These are phyloP conservation scores for Brachyalestes nurse DNA, from an alignment of 2,797 vertebrate species.

Conservation along the genomic window DNA sequence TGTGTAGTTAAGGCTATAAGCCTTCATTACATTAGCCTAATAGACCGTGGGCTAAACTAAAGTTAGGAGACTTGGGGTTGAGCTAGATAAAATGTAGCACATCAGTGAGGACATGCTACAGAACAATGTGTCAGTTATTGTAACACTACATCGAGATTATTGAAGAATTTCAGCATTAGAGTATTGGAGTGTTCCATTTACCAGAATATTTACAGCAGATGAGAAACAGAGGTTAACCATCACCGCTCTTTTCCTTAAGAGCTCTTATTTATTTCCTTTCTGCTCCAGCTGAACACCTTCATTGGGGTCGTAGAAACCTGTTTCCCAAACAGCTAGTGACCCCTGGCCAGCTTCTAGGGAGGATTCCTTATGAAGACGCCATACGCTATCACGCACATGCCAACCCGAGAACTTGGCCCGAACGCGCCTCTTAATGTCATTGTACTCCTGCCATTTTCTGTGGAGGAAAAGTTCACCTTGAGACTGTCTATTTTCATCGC, in stretches of 20 bases:
- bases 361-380: slow-evolving; percentile 57
- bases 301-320: slow-evolving; percentile 14
- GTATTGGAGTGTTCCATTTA: neutral
- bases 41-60: no score
- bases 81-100: no score
- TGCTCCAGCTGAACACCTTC: neutral
- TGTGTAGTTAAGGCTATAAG: no score
- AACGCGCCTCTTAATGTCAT: slow-evolving; percentile 31
- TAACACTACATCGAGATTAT: no score
- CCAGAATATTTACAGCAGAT: neutral
- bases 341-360: slow-evolving; percentile 39
- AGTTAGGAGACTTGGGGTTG: no score
- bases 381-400: slow-evolving; percentile 50
- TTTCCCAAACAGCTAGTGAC: slow-evolving; percentile 27
- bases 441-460: slow-evolving; percentile 39
- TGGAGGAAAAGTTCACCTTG: slow-evolving; percentile 53
- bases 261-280: neutral
- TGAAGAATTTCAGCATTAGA: no score
- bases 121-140: no score
- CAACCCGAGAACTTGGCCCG: slow-evolving; percentile 40
- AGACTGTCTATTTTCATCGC: slow-evolving; percentile 51
- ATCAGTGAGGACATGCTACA: no score
- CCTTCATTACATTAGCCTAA: no score
- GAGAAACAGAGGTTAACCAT: neutral
- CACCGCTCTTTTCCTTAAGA: neutral